Evolutionary conservation across 1,140 invertebrate species (phyloP).

Genomic region (Micrasema longulum): DNA sequence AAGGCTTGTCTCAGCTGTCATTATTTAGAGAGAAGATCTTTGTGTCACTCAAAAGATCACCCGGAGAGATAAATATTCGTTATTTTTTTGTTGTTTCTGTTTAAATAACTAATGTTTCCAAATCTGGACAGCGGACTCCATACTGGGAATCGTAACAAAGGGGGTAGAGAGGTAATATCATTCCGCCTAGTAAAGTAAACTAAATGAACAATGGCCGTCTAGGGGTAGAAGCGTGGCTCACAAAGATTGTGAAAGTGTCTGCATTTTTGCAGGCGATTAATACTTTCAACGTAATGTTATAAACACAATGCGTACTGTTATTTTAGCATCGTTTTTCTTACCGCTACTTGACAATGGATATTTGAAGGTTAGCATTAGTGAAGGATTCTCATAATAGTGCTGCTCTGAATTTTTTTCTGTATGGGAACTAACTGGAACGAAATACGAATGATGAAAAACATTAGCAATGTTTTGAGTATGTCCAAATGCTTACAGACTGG

Average conservation of each 20-base stretch:
- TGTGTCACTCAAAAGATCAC: conserved; percentile 15
- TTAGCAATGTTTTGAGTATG: no score
- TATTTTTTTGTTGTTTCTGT: conserved; percentile 13
- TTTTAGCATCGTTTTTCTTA: conserved; percentile 16
- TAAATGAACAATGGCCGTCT: background rate
- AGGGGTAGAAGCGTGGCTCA: conserved; percentile 10
- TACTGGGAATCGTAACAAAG: conserved; percentile 21
- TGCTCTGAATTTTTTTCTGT: no score
- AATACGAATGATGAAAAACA: no score
- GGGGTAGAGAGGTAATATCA: background rate
- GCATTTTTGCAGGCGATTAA: conserved; percentile 30
- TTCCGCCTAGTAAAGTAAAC: background rate
- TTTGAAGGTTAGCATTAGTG: background rate
- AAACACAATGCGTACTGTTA: conserved; percentile 5
- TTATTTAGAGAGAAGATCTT: conserved; percentile 9
- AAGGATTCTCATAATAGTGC: no score
- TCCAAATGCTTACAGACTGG: no score
- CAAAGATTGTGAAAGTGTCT: conserved; percentile 29
- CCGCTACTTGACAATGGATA: conserved; percentile 1
- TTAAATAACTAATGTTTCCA: conserved; percentile 35
- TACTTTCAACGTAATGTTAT: background rate
- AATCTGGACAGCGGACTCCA: background rate
- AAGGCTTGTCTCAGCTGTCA: background rate
- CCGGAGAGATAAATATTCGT: conserved; percentile 33
- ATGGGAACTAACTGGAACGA: no score